phyloP scores from a whole-genome alignment of 2,888 invertebrate genomes.

The Eupithecia subfuscata region DNA sequence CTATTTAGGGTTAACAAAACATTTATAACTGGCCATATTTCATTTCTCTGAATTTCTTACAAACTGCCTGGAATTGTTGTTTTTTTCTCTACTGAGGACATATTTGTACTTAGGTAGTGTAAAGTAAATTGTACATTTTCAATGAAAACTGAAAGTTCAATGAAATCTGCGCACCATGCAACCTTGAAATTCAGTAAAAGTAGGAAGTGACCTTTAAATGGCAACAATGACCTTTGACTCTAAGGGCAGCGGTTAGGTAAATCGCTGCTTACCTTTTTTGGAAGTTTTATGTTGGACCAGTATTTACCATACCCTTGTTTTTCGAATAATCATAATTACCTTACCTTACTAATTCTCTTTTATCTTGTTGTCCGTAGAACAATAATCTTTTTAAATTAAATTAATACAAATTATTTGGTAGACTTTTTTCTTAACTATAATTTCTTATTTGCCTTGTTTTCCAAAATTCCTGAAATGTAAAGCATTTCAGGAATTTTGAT shows the following conservation, averaged over 20 bases:
- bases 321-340: neutral
- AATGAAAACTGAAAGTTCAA: slow-evolving; percentile 30
- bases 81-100: neutral
- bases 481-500: no score
- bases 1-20: slow-evolving; percentile 12
- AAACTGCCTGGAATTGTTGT: neutral
- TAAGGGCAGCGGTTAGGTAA: slow-evolving; percentile 25
- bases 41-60: neutral
- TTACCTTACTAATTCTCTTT: neutral
- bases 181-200: slow-evolving; percentile 42
- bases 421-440: neutral
- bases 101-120: neutral
- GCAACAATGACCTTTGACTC: slow-evolving; percentile 33
- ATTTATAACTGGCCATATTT: neutral
- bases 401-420: neutral
- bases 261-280: slow-evolving; percentile 16
- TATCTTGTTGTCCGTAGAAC: neutral
- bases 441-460: neutral
- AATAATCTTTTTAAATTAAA: neutral
- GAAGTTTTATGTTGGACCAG: neutral
- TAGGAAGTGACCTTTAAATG: slow-evolving; percentile 43
- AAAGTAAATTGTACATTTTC: neutral
- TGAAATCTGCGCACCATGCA: slow-evolving; percentile 17
- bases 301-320: neutral
- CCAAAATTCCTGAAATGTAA: no score